Evolutionary conservation across 2,113 vertebrate species (phyloP), one percentile per base, ranked within the genome.

Genomic region (Formicarius rufipectus): DNA sequence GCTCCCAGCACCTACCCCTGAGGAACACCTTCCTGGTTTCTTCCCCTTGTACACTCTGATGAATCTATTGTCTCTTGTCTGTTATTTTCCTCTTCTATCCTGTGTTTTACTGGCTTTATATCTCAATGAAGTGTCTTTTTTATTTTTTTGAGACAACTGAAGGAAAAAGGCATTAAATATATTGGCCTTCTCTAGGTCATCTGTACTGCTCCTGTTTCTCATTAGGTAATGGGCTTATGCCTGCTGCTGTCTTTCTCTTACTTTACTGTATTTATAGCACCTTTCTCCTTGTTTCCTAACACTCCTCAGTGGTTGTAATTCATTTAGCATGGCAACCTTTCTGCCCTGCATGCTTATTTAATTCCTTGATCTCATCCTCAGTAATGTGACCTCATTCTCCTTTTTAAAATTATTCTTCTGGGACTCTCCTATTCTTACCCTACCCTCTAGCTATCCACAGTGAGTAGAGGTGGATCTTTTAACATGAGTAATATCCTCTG

Each of bases 231-330:
- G 94, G 78, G 80, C 42, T 95, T 67, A 49, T 91, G 94, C 84
- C 73, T 67, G 77, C 93, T 87, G 52, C 95, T 95, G 94, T 96
- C 96, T 92, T 87, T 82, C 58, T 85, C 37, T 79, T 94, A 94
- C 95, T 94, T 95, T 81, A 63, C 73, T 95, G 73, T 95, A 97
- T 97, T 97, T 97, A 97, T 97, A 97, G 96, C 93, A 95, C 83
- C 76, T 96, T 97, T 95, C 93, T 97, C 83, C 86, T 93, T 95
- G 80, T 97, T 95, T 97, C 90, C 91, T 92, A 71, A 84, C 94
- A 92, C 89, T 96, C 72, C 86, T 95, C 44, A 14, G 84, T 72
- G 89, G 88, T 81, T 95, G 93, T 96, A 97, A 96, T 92, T 97
- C 95, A 97, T 95, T 95, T 96, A 95, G 60, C 93, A 89, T 5